These are phyloP conservation scores for Falco concolor DNA, from an alignment of 2,797 vertebrate species.

Conservation along the genomic window DNA sequence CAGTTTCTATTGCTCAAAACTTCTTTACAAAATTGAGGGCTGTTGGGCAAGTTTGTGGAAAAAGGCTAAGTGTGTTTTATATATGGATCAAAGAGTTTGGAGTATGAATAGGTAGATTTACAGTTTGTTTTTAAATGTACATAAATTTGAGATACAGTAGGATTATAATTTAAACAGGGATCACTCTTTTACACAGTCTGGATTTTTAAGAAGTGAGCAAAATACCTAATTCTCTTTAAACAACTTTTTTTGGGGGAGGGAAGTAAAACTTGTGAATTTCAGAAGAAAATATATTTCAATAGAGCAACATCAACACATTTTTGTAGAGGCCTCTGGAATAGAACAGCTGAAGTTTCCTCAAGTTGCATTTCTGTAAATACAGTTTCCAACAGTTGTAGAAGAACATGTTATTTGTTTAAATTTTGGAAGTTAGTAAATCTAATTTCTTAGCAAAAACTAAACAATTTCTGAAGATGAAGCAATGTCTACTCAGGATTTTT, in stretches of 20 bases:
- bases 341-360: neutral
- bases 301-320: neutral
- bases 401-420: neutral
- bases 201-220: neutral
- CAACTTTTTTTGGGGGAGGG: accelerated
- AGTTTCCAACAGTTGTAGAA: neutral
- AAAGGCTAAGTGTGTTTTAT: neutral
- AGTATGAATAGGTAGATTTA: neutral
- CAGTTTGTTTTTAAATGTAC: neutral
- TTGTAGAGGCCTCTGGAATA: neutral
- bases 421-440: neutral
- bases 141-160: neutral
- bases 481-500: neutral
- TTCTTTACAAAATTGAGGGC: neutral
- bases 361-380: neutral
- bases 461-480: neutral
- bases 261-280: neutral
- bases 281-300: neutral
- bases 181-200: neutral
- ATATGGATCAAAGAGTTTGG: neutral
- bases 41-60: neutral
- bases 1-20: neutral
- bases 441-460: neutral
- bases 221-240: neutral
- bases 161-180: neutral